Base-by-base conservation (phyloP, 2,888 invertebrate species). In the Branchinecta sandiegonensis region DNA sequence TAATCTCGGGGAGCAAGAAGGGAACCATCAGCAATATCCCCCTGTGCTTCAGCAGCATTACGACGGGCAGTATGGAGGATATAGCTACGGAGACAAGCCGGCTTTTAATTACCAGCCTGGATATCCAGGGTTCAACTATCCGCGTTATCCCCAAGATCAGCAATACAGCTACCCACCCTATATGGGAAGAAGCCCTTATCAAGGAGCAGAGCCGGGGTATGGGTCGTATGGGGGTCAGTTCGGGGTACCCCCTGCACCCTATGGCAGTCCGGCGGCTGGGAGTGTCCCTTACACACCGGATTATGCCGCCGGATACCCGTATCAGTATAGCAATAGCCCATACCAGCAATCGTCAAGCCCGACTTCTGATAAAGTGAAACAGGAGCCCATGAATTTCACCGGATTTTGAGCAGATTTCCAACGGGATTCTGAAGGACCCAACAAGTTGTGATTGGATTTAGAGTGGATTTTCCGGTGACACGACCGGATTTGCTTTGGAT, bases 1-100 rank as follows among this genome's bases (percentile, higher is more conserved):
- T 67, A 88, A 89, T 74, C 88, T 90, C 78, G 86, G 86, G 8
- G 66, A 66, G 47, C 69, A 66, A 64, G n/a, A 71, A 67, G 69
- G 71, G 67, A 63, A 72, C 65, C 68, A 70, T 71, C 67, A 70
- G 23, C 37, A 37, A 37, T 56, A 56, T 56, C 63, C 63, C 14
- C 63, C 63, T 8, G 23, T 17, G n/a, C n/a, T 23, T 8, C 63
- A 17, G n/a, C 63, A 56, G 14, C 63, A 56, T 17, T 56, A 56
- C 63, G 63, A 56, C 14, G 10, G 10, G 8, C 63, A 56, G 10
- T 56, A 11, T 23, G 63, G 63, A 17, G 63, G 63, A n/a, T 56
- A 56, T 56, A 56, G 23, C 63, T 56, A 56, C 23, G 63, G 63
- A 56, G 63, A 56, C 63, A 56, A 56, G 10, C n/a, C n/a, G 14